These are phyloP conservation scores for Cottus gobio DNA, from an alignment of 2,113 vertebrate genomes.

Conservation along the genomic window DNA sequence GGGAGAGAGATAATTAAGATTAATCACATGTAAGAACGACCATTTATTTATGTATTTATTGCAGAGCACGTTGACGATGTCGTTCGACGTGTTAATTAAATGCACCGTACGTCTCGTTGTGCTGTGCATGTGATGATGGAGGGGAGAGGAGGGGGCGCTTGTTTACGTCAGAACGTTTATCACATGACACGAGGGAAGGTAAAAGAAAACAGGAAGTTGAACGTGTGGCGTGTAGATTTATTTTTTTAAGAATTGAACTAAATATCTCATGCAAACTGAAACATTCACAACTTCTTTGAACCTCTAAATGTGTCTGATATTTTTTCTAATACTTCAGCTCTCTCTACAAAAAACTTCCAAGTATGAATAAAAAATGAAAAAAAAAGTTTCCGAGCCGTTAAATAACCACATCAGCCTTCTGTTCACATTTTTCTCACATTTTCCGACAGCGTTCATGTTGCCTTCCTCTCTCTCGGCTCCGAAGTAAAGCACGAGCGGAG, in stretches of 20 bases:
- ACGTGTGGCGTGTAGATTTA: background rate
- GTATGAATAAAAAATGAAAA: too few relatives aligned
- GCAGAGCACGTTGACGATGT: too few relatives aligned
- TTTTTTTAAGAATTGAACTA: too few relatives aligned
- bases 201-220: background rate
- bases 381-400: too few relatives aligned
- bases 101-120: background rate
- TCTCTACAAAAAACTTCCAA: background rate
- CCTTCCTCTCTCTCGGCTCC: background rate
- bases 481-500: background rate
- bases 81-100: slow-evolving; percentile 27
- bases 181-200: background rate
- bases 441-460: background rate
- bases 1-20: too few relatives aligned
- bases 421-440: too few relatives aligned
- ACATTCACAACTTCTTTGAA: background rate
- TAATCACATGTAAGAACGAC: slow-evolving; percentile 3
- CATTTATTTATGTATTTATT: too few relatives aligned
- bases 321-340: background rate
- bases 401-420: too few relatives aligned
- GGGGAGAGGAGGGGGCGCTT: too few relatives aligned
- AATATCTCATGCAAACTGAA: background rate
- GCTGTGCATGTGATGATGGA: background rate
- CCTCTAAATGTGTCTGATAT: slow-evolving; percentile 3
- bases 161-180: too few relatives aligned